Evolutionary conservation across 1,140 invertebrate species (phyloP), one percentile per base, ranked within the genome.

Genomic region (Zaprionus kolodkinae): DNA sequence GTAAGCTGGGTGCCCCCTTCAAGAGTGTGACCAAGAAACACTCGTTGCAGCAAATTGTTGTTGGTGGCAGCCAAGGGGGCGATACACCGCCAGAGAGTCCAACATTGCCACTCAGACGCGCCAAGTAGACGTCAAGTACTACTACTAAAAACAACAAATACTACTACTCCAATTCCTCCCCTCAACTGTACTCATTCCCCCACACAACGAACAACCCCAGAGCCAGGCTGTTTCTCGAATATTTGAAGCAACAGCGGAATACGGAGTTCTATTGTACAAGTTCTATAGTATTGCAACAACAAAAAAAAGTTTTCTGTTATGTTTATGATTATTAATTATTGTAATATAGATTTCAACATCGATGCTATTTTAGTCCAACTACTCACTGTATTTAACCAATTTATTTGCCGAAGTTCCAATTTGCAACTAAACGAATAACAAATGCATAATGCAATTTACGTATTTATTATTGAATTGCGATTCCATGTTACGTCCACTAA

Each of bases 41-140:
- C 45, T 84, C 88, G 1, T 69, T 86, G 55, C 91, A 92, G n/a
- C 71, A 93, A 81, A 89, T 89, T 56, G 85, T 75, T 6, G 68
- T 88, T 6, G 85, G 83, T 15, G 83, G 75, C 43, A 78, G 60
- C 66, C 21, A n/a, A 15, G 15, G 73, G 0, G 78, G 91, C 7
- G 79, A 76, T 40, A 93, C 93, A 40, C 93, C 93, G 6, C 94
- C 94, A 3, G 93, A 94, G 68, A 94, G 93, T 91, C 94, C 94
- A 4, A 93, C 93, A 50, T 79, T 92, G 65, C 91, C 92, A 3
- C 69, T 84, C 48, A 81, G 92, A 10, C 88, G 88, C 63, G 88
- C 92, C 40, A 92, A 92, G 83, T 92, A 92, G 80, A 84, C 27
- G 52, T 56, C 70, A 40, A 60, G 15, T 11, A 52, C 33, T 33